Evolutionary conservation across 1,140 invertebrate species (phyloP).

Genomic region (Homarus americanus): DNA sequence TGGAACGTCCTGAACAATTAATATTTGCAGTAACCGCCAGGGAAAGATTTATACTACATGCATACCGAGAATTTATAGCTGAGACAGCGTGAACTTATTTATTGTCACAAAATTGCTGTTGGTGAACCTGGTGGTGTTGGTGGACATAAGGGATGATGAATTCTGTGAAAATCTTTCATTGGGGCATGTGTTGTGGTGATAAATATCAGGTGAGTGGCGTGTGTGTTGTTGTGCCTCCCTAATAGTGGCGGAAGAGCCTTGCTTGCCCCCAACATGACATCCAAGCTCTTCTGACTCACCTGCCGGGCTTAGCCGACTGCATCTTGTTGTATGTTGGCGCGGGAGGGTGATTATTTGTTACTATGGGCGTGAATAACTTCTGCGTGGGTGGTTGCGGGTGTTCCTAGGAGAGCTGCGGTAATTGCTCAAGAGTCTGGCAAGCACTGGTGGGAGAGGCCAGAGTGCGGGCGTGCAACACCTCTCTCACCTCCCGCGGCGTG

Average conservation of each 20-base stretch:
- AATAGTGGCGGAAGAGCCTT: not conserved
- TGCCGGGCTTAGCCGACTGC: slow-evolving; percentile 14
- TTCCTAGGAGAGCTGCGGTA: not conserved
- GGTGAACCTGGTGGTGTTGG: no score
- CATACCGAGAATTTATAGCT: no score
- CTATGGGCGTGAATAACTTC: not conserved
- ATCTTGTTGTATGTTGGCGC: not conserved
- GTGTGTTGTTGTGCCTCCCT: not conserved
- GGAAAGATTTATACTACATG: no score
- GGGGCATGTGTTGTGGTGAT: no score
- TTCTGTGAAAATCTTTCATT: no score
- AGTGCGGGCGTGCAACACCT: not conserved
- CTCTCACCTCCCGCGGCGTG: not conserved
- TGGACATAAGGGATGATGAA: no score
- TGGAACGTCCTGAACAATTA: no score
- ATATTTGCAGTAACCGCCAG: no score
- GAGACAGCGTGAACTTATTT: no score
- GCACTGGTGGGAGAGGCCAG: not conserved
- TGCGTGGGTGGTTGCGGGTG: not conserved
- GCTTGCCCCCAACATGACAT: not conserved
- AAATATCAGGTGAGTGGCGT: no score
- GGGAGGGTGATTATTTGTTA: not conserved
- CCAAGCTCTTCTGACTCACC: not conserved
- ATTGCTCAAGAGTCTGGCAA: not conserved
- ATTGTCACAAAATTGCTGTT: no score